Percentiles rank a stretch among this genome's conserved stretches.
phyloP scores from a whole-genome alignment of 1,140 invertebrate species.

The Drosophila bifasciata region DNA sequence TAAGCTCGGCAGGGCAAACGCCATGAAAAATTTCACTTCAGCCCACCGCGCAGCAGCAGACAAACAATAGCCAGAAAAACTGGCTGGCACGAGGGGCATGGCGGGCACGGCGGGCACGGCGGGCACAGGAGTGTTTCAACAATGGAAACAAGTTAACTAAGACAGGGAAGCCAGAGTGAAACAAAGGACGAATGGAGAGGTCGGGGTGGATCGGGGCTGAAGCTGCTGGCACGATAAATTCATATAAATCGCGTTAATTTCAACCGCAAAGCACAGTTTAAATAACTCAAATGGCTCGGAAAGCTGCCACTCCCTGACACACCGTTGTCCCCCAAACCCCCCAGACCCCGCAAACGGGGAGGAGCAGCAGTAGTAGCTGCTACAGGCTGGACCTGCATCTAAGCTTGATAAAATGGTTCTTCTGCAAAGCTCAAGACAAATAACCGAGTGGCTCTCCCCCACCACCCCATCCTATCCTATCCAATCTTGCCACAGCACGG shows the following conservation, averaged over 20 bases:
- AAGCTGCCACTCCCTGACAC: conserved; percentile 22
- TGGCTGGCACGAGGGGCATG: background rate
- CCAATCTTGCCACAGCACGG: background rate
- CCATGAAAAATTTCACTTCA: conserved; percentile 53
- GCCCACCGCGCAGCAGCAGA: conserved; percentile 24
- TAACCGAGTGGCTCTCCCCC: conserved; percentile 13
- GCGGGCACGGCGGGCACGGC: too few relatives aligned
- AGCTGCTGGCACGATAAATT: conserved; percentile 58
- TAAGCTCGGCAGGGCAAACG: conserved; percentile 10
- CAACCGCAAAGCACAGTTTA: conserved; percentile 71
- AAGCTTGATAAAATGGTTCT: conserved; percentile 69
- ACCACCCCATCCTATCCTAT: background rate
- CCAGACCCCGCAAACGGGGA: too few relatives aligned
- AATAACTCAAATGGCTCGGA: conserved; percentile 67
- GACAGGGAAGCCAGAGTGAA: conserved; percentile 15
- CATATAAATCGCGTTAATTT: conserved; percentile 79
- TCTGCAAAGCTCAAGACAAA: conserved; percentile 60
- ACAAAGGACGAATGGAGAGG: conserved; percentile 3
- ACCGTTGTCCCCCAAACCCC: too few relatives aligned
- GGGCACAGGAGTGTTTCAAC: conserved; percentile 1
- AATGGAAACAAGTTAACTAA: conserved; percentile 63
- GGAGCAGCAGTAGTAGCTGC: background rate
- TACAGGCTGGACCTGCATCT: conserved; percentile 42
- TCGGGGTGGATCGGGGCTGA: background rate
- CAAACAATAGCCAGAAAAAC: conserved; percentile 42